Evolutionary conservation across 2,113 vertebrate species (phyloP), one percentile per base, ranked within the genome.

Genomic region (Aspiorhynchus laticeps): DNA sequence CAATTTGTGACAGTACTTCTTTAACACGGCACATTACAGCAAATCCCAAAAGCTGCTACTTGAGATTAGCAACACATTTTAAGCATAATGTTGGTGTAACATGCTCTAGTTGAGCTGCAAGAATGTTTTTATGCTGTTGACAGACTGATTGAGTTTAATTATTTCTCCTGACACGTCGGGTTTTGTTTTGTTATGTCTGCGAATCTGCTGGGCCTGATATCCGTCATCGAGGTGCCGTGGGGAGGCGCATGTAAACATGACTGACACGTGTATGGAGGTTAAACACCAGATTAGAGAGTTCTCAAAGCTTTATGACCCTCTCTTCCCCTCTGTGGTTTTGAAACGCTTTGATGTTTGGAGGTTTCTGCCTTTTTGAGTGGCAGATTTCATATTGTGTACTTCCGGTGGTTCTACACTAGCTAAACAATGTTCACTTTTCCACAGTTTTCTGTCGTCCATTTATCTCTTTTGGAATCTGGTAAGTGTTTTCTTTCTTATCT

Each of bases 111-210:
- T 84, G 33, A 56, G 46, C 46, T 74, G 69, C 33, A 51, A 71
- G 43, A 69, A 33, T 48, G 43, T 83, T 31, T 71, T 82, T 14
- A 67, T 67, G 56, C 61, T 82, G 79, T 26, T 75, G 79, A 87
- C 79, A 87, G 79, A 87, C 31, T 80, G 80, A 82, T 83, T 82
- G 71, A 85, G 84, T 73, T 63, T 63, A 88, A 86, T 88, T 86
- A 83, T 86, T 88, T 86, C 15, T 33, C 59, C 48, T 31, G 17
- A 73, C 31, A 24, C 59, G 11, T 56, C 48, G 21, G 87, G 79
- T 51, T 83, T 71, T 46, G 43, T 83, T 69, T 67, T 88, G 84
- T 86, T 86, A 71, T 77, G 87, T 86, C 87, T 88, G 69, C 19
- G 5, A 53, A 78, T 76, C 83, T 88, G 51, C 56, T 51, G 79